Base-by-base conservation (phyloP, 2,888 invertebrate genomes). In the Resseliella maxima region DNA sequence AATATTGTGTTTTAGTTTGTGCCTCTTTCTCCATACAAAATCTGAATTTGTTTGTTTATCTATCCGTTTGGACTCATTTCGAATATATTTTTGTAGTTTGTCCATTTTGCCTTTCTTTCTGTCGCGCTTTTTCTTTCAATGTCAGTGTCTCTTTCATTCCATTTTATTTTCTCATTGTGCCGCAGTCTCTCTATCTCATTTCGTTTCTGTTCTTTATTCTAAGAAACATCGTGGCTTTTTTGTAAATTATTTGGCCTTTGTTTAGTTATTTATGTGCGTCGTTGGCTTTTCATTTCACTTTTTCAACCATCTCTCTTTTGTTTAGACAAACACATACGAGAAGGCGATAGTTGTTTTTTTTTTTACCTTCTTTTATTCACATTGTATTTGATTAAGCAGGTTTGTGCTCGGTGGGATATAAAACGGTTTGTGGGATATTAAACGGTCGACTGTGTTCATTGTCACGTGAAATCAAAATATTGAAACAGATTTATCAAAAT, bases 221-320 rank as follows among this genome's bases (percentile, higher is more conserved):
- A 38, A 38, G 83, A 83, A 83, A 83, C 38, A 38, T 83, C 83
- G 83, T 83, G 83, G 83, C 83, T 83, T 83, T 83, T 38, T 83
- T 83, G 24, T 83, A 83, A 83, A 83, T 83, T 83, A 38, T 83
- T 83, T 83, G 24, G 83, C 36, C 38, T 36, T 38, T 83, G 83
- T 83, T 83, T 83, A 83, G 83, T 36, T 38, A 83, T 83, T 83
- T 83, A 83, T 83, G 83, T 83, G 21, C 31, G 31, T 27, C 18
- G 72, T 72, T 72, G 72, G 72, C 72, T 72, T 72, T n/a, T 72
- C 72, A 31, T 72, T 31, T 72, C 72, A 72, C 72, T 72, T 72
- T n/a, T 72, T 72, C 72, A 0, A 72, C 72, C 27, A 35, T 31
- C 72, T 72, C 27, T 35, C 72, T 72, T 72, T 72, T 72, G 72